Evolutionary conservation across 2,888 invertebrate genomes (phyloP).

Genomic region (Stenotaenia linearis): DNA sequence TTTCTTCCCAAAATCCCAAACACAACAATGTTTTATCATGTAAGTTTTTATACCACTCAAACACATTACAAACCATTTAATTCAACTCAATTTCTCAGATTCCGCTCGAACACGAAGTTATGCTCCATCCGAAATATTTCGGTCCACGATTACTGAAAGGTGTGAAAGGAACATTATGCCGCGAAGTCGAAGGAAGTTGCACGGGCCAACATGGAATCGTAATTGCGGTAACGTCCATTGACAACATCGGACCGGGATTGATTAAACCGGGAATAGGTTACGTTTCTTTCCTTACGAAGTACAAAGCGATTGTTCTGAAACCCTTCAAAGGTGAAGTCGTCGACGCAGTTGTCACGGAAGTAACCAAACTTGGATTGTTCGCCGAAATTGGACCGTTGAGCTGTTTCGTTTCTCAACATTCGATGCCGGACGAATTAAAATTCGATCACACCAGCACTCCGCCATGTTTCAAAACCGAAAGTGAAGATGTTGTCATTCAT

Average conservation of each 20-base stretch:
- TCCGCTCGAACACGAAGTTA: constrained; percentile 93
- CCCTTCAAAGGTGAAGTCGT: constrained; percentile 98
- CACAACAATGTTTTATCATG: too few relatives aligned
- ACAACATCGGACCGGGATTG: constrained; percentile 94
- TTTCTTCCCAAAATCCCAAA: too few relatives aligned
- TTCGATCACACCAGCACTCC: constrained; percentile 97
- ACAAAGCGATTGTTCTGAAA: constrained; percentile 97
- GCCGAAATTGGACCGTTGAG: constrained; percentile 98
- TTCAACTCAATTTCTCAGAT: constrained; percentile 58
- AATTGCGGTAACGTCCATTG: constrained; percentile 97
- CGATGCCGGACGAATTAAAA: constrained; percentile 98
- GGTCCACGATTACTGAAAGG: constrained; percentile 95
- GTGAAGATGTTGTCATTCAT: constrained; percentile 58
- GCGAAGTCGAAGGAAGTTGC: constrained; percentile 98
- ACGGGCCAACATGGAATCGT: constrained; percentile 95
- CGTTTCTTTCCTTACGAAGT: constrained; percentile 97
- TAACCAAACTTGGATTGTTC: constrained; percentile 93
- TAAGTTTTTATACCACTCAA: too few relatives aligned
- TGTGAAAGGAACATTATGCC: constrained; percentile 94
- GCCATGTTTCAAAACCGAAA: constrained; percentile 96
- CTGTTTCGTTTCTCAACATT: constrained; percentile 90
- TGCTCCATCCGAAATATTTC: constrained; percentile 96
- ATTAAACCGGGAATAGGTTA: constrained; percentile 98
- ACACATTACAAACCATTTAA: not conserved
- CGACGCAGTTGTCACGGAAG: constrained; percentile 97